Evolutionary conservation across 2,797 vertebrate species (phyloP).

Genomic region (Tokudaia tokunoshimensis): DNA sequence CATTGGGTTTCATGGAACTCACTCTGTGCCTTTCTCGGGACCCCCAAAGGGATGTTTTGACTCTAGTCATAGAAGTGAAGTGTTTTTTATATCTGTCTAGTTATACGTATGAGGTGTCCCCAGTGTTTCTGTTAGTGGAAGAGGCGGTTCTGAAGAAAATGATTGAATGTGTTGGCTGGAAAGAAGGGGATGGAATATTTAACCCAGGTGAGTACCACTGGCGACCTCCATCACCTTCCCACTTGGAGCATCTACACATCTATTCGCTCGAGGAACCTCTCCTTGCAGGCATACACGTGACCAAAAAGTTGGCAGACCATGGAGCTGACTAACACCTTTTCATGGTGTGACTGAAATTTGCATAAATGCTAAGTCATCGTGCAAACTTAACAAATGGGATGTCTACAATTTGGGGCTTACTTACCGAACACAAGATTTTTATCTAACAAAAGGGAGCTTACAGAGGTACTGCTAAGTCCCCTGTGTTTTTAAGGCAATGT

Average conservation of each 20-base stretch:
- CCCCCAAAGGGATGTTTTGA: slow-evolving; percentile 64
- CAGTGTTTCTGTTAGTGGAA: slow-evolving; percentile 93
- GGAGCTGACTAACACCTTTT: background rate
- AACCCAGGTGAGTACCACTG: slow-evolving; percentile 90
- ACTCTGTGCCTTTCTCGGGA: slow-evolving; percentile 67
- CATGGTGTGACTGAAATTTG: slow-evolving; percentile 37
- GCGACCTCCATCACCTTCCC: slow-evolving; percentile 62
- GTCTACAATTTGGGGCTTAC: background rate
- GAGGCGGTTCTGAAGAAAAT: slow-evolving; percentile 93
- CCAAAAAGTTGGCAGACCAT: background rate
- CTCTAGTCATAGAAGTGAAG: slow-evolving; percentile 78
- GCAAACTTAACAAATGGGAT: background rate
- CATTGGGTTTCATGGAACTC: slow-evolving; percentile 53
- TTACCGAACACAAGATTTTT: background rate
- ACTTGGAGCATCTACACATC: slow-evolving; percentile 47
- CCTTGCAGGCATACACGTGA: background rate
- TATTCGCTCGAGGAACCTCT: background rate
- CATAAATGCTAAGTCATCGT: slow-evolving; percentile 1
- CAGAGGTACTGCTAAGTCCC: background rate
- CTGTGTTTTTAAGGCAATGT: slow-evolving; percentile 22
- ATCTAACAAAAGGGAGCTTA: slow-evolving; percentile 13
- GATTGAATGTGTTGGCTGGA: slow-evolving; percentile 93
- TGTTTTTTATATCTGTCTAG: slow-evolving; percentile 87
- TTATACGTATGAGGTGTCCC: slow-evolving; percentile 94
- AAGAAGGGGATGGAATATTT: slow-evolving; percentile 93